Evolutionary conservation across 2,797 vertebrate species (phyloP).

Genomic region (Megaceryle alcyon): DNA sequence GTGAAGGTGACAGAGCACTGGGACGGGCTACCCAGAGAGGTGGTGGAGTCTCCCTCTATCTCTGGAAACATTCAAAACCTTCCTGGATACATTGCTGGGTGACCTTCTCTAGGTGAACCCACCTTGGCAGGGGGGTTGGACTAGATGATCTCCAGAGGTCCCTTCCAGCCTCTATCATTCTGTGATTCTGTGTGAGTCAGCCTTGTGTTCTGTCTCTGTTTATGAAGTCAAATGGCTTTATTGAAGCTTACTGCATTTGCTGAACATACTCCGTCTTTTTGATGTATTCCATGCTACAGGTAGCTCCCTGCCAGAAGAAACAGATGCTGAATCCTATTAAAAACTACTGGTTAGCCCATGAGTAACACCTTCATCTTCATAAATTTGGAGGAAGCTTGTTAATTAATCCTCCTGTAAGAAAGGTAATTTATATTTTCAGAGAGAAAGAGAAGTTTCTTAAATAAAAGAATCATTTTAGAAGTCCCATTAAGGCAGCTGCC

Average conservation of each 20-base stretch:
- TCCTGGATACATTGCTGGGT: too few species aligned
- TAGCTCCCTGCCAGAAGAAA: background rate
- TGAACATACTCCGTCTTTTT: background rate
- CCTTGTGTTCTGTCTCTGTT: background rate
- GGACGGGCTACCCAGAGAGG: too few species aligned
- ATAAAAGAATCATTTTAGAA: background rate
- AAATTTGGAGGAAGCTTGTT: background rate
- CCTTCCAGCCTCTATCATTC: too few species aligned
- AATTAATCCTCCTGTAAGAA: background rate
- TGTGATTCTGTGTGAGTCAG: background rate
- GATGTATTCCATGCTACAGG: background rate
- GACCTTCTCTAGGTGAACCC: too few species aligned
- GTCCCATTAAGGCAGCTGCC: background rate
- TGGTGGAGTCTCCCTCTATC: too few species aligned
- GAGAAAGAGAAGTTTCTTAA: background rate
- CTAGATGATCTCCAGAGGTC: too few species aligned
- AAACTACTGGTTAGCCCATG: background rate
- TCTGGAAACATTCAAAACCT: too few species aligned
- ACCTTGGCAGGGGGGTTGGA: too few species aligned
- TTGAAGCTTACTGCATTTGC: background rate
- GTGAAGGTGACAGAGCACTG: too few species aligned
- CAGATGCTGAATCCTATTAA: background rate
- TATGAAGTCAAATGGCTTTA: background rate
- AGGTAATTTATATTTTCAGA: background rate
- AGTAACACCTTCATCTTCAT: background rate